Percentiles rank a stretch among this genome's conserved stretches.
These are phyloP conservation scores for Stomatorhinus ivindoensis DNA, from an alignment of 2,113 vertebrate species.

Conservation along the genomic window DNA sequence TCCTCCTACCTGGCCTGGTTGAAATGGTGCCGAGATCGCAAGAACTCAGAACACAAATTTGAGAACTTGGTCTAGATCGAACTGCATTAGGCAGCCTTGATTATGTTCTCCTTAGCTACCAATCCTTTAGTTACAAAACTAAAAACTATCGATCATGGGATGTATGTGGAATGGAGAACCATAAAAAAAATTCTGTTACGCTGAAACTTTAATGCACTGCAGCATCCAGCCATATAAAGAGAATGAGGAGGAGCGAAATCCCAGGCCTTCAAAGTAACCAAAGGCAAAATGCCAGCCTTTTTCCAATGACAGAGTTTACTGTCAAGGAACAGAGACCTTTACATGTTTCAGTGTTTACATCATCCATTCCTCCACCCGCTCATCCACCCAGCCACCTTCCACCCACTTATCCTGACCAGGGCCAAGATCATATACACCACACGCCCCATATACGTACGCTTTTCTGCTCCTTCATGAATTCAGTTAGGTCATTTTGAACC, in stretches of 20 bases:
- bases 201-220: not conserved
- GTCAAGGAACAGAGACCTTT: not conserved
- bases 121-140: not conserved
- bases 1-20: not conserved
- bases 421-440: not conserved
- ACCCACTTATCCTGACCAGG: not conserved
- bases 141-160: not conserved
- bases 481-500: slow-evolving; percentile 59
- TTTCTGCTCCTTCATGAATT: slow-evolving; percentile 65
- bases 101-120: not conserved
- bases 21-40: not conserved
- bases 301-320: not conserved
- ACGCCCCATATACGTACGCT: slow-evolving; percentile 51
- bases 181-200: not conserved
- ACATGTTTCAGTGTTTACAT: not conserved
- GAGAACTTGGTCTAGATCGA: not conserved
- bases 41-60: not conserved
- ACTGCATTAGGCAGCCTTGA: not conserved
- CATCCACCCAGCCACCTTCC: not conserved
- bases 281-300: not conserved
- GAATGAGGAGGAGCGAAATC: not conserved
- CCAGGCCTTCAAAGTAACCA: not conserved
- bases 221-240: not conserved
- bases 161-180: not conserved
- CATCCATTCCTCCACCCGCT: not conserved